phyloP scores from a whole-genome alignment of 2,888 invertebrate species.

The Brachycybe producta region DNA sequence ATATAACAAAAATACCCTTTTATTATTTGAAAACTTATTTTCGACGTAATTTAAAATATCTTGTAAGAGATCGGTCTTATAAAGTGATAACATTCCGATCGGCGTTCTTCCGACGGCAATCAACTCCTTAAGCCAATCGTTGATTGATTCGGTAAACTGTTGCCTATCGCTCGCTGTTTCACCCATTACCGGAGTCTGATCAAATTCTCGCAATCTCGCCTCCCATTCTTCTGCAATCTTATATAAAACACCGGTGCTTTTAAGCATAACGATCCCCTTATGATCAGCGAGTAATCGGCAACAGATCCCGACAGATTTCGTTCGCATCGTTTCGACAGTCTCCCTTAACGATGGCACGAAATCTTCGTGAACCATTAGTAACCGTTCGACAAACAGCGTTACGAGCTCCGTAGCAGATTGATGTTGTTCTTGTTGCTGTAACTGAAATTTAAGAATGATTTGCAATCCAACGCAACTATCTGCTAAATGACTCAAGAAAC shows the following conservation, averaged over 20 bases:
- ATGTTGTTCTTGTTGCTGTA: too few species aligned
- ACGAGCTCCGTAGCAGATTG: background rate
- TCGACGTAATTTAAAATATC: constrained; percentile 3
- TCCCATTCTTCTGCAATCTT: constrained; percentile 11
- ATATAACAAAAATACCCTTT: background rate
- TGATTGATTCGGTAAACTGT: background rate
- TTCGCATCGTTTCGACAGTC: background rate
- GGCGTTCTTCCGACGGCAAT: background rate
- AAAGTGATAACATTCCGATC: background rate
- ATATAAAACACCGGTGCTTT: background rate
- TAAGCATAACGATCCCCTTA: background rate
- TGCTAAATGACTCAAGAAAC: background rate
- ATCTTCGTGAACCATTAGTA: background rate
- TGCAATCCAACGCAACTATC: background rate
- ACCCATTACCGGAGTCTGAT: background rate
- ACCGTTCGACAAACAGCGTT: background rate
- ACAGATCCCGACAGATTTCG: constrained; percentile 2
- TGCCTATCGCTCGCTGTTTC: background rate
- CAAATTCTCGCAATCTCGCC: background rate
- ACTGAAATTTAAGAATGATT: background rate
- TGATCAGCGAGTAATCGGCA: background rate
- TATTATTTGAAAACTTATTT: background rate
- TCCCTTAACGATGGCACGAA: background rate
- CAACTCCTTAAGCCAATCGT: background rate
- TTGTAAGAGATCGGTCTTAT: constrained; percentile 1